phyloP scores from a whole-genome alignment of 2,797 vertebrate genomes.

The Helostoma temminkii region DNA sequence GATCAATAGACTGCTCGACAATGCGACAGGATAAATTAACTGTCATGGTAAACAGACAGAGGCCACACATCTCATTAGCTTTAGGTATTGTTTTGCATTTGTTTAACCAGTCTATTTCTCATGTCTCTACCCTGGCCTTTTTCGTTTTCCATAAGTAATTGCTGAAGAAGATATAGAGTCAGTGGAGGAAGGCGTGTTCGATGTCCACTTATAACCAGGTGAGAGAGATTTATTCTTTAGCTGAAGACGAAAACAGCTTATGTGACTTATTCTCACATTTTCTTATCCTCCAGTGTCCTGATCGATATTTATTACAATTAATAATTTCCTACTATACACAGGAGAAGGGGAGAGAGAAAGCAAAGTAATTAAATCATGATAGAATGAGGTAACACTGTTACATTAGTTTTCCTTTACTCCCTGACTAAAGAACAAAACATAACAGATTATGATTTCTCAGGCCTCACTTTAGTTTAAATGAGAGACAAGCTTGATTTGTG shows the following conservation, averaged over 20 bases:
- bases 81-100: constrained; percentile 13
- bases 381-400: too few species aligned
- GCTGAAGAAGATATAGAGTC: constrained; percentile 83
- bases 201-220: constrained; percentile 87
- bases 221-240: constrained; percentile 24
- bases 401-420: too few species aligned
- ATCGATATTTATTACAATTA: neutral
- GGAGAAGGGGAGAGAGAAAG: too few species aligned
- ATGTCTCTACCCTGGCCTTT: neutral
- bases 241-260: neutral
- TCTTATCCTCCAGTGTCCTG: neutral
- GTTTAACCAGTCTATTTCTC: constrained; percentile 13
- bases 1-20: constrained; percentile 22
- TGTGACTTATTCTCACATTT: neutral
- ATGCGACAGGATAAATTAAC: constrained; percentile 10
- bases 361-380: too few species aligned
- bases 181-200: constrained; percentile 83
- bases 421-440: too few species aligned
- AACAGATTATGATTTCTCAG: too few species aligned
- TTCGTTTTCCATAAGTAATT: constrained; percentile 73
- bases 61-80: constrained; percentile 18
- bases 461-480: too few species aligned
- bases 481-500: too few species aligned
- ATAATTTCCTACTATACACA: neutral
- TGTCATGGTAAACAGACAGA: constrained; percentile 13